Conservation (phyloP, 2,888 invertebrate genomes). For the Sphaeridia pumilis region DNA sequence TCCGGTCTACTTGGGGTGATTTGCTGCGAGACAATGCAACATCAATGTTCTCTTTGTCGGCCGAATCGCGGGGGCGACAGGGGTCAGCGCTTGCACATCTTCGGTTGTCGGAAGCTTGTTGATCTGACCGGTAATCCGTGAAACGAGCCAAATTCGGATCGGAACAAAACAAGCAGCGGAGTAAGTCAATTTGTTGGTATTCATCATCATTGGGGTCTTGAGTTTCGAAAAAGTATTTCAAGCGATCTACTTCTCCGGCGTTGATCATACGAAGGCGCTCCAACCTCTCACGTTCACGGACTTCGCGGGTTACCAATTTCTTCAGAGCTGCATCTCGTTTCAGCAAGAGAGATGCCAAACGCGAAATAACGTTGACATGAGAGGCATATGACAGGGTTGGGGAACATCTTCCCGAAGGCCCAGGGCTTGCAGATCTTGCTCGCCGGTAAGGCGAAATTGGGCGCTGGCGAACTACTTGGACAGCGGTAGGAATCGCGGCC, state of each 20-base stretch:
- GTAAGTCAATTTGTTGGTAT: slow-evolving; percentile 24
- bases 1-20: slow-evolving; percentile 3
- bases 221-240: slow-evolving; percentile 64
- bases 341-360: slow-evolving; percentile 55
- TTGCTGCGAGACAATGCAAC: background rate
- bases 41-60: slow-evolving; percentile 29
- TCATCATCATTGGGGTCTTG: slow-evolving; percentile 17
- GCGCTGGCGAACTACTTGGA: background rate
- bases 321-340: slow-evolving; percentile 31
- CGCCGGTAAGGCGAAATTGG: slow-evolving; percentile 9
- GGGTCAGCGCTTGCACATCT: slow-evolving; percentile 33
- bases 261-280: slow-evolving; percentile 52
- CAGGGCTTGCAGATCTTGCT: slow-evolving; percentile 18
- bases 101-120: slow-evolving; percentile 15
- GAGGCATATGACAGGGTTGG: slow-evolving; percentile 53
- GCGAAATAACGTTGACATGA: slow-evolving; percentile 79
- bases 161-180: slow-evolving; percentile 34
- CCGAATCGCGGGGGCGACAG: too few species aligned
- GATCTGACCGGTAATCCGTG: slow-evolving; percentile 22
- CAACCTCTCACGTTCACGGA: slow-evolving; percentile 30
- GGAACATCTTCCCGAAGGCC: slow-evolving; percentile 6
- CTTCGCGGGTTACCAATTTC: slow-evolving; percentile 24
- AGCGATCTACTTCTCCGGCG: slow-evolving; percentile 62
- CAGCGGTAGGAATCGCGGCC: background rate
- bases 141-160: slow-evolving; percentile 34